These are phyloP conservation scores for Darevskia nairensis DNA, from an alignment of 2,797 vertebrate species.

Conservation along the genomic window DNA sequence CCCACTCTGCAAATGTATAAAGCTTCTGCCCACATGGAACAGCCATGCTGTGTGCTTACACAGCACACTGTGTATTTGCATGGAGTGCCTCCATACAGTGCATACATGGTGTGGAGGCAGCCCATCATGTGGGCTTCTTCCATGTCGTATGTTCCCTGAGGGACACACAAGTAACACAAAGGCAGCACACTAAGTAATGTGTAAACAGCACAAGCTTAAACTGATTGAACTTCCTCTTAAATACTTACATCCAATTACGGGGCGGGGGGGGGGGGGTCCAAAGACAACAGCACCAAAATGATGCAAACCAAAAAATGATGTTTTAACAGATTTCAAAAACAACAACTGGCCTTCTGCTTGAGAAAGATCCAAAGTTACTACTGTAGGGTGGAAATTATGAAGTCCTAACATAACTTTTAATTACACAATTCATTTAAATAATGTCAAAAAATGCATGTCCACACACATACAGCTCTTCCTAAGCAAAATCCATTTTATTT, in stretches of 20 bases:
- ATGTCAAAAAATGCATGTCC: rapidly evolving
- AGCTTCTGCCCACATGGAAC: neutral
- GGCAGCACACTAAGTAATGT: no score
- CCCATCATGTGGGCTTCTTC: no score
- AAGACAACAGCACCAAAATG: neutral
- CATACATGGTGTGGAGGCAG: neutral
- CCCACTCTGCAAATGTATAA: neutral
- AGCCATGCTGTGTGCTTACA: neutral
- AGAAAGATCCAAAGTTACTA: neutral
- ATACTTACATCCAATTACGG: neutral
- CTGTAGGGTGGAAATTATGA: neutral
- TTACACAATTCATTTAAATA: neutral
- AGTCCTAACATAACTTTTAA: neutral
- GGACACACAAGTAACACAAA: no score
- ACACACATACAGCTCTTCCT: neutral
- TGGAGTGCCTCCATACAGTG: neutral
- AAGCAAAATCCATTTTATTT: neutral
- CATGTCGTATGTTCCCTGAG: no score
- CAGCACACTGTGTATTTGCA: neutral
- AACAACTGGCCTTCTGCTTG: slow-evolving; percentile 2
- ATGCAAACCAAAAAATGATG: neutral
- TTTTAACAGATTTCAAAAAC: neutral
- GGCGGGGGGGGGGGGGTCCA: neutral
- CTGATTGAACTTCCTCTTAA: neutral
- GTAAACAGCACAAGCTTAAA: no score